Base-by-base conservation (phyloP, 2,888 invertebrate genomes). In the Clistopyga incitator region DNA sequence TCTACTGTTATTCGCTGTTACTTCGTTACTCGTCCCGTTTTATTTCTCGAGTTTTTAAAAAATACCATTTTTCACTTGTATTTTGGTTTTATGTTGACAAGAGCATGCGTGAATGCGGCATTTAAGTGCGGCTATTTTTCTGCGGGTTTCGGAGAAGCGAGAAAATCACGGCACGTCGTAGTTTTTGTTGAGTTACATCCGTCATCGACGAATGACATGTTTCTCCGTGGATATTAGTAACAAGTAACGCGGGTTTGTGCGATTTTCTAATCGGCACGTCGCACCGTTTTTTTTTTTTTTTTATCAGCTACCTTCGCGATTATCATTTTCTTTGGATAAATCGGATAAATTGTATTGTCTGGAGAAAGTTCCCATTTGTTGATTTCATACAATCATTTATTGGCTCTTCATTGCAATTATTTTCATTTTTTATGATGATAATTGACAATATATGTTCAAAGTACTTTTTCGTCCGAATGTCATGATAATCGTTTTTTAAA, bases 131-230 rank as follows among this genome's bases (percentile, higher is more conserved):
- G 6, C 6, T 18, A 15, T 11, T 59, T 6, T 34, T 34, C 34
- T 61, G 34, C 61, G 61, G 38, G 34, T 1, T 34, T 38, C 34
- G 34, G 2, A n/a, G n/a, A 15, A 61, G n/a, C 15, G 56, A 59
- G 56, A 11, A 15, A 61, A 59, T 29, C 25, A n/a, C 13, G 15
- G n/a, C 59, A 59, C 29, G 29, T 59, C 15, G n/a, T 61, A 18
- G 29, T 29, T 23, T 10, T 59, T 77, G 68, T 68, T 59, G 38
- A 29, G 47, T 81, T 71, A 74, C 78, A 74, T 71, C 79, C 65
- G 64, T 59, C 56, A 61, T 45, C 71, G 72, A 47, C 20, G 59
- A 74, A 71, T 72, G 81, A 81, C 81, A 71, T 70, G 61, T 59
- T 23, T 38, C 61, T 81, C 47, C 23, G 50, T 42, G 64, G 38